Percentiles rank a stretch among this genome's conserved stretches.
Evolutionary conservation across 37 sponge, comb jelly and placozoan species (phyloP).

Genomic region (Hormiphora californensis): DNA sequence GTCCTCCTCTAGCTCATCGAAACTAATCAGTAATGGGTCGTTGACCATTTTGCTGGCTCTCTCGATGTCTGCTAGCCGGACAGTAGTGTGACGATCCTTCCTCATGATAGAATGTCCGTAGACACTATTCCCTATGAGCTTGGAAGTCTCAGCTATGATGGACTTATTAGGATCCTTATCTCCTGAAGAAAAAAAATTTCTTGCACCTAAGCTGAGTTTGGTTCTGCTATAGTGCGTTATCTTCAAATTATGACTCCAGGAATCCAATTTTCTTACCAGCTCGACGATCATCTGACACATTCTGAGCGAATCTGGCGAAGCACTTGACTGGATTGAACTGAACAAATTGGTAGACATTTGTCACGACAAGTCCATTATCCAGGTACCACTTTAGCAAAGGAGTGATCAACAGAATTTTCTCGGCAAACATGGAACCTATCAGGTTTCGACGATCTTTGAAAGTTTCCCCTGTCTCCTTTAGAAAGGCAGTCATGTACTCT

Average conservation of each 20-base stretch:
- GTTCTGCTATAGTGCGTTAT: not conserved
- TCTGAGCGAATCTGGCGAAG: not conserved
- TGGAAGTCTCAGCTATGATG: conserved; percentile 3
- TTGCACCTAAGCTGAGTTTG: not conserved
- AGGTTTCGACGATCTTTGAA: not conserved
- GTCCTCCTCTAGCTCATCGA: not conserved
- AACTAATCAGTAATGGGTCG: not conserved
- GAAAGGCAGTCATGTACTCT: not conserved
- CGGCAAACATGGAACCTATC: not conserved
- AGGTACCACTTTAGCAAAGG: not conserved
- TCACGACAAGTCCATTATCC: not conserved
- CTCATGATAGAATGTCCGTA: conserved; percentile 2
- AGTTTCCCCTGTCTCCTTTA: not conserved
- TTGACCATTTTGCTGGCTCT: not conserved
- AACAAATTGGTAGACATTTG: not conserved
- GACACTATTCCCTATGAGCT: not conserved
- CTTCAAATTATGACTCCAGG: not conserved
- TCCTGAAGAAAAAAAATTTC: not conserved
- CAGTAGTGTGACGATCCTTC: not conserved
- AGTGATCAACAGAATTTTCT: not conserved
- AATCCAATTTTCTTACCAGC: not conserved
- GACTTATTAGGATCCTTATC: not conserved
- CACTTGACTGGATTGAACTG: not conserved
- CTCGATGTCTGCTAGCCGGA: not conserved
- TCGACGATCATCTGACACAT: not conserved